phyloP scores from a whole-genome alignment of 2,113 vertebrate species.

The Misgurnus anguillicaudatus region DNA sequence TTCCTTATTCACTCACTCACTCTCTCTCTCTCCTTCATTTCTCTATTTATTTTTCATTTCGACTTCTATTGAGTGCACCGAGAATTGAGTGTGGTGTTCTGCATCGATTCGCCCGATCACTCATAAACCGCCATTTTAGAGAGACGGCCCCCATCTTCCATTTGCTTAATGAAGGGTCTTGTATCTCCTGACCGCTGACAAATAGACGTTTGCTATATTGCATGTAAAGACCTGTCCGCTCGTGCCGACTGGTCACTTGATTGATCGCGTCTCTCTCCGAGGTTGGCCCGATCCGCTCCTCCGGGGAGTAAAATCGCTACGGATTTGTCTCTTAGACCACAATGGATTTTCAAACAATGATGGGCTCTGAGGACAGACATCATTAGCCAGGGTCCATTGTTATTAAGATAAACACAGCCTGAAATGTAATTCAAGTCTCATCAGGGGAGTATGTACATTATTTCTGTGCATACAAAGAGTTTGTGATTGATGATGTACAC shows the following conservation, averaged over 20 bases:
- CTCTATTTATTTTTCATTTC: conserved; percentile 18
- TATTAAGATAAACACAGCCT: conserved; percentile 49
- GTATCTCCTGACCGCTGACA: conserved; percentile 60
- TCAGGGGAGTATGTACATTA: conserved; percentile 19
- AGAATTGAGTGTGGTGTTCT: conserved; percentile 59
- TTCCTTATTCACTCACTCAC: neutral
- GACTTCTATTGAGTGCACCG: conserved; percentile 57
- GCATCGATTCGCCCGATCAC: conserved; percentile 63
- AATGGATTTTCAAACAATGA: conserved; percentile 27
- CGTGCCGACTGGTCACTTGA: conserved; percentile 54
- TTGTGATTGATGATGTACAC: conserved; percentile 40
- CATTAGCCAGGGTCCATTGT: conserved; percentile 17
- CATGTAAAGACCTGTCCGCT: conserved; percentile 61
- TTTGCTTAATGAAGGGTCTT: conserved; percentile 72
- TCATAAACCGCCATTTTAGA: conserved; percentile 55
- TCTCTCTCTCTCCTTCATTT: conserved; percentile 24
- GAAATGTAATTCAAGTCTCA: conserved; percentile 44
- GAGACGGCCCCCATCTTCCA: conserved; percentile 58
- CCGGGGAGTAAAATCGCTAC: conserved; percentile 14
- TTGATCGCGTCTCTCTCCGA: conserved; percentile 53
- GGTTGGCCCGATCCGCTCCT: conserved; percentile 46
- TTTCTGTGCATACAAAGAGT: conserved; percentile 33
- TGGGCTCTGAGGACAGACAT: conserved; percentile 3
- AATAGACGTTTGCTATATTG: conserved; percentile 55
- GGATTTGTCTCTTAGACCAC: conserved; percentile 1